Evolutionary conservation across 2,113 vertebrate genomes (phyloP).

Genomic region (Colinus virginianus): DNA sequence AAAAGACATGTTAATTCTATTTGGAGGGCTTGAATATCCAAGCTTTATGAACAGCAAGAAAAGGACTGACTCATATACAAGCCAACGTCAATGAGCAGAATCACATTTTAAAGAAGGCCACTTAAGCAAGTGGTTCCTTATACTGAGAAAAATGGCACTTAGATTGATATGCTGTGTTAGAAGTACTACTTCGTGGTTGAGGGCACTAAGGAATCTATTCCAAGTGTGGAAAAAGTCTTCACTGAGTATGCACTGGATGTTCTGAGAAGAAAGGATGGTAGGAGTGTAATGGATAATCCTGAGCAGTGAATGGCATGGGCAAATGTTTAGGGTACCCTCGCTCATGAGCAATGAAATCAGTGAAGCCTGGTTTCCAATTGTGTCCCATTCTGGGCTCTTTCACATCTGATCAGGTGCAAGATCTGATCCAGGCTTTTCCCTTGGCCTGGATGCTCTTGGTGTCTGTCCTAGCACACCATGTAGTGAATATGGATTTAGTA

Average conservation of each 20-base stretch:
- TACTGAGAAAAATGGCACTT: background rate
- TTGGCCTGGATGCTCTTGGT: background rate
- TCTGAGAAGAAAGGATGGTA: background rate
- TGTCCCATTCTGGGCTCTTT: background rate
- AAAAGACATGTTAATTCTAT: background rate
- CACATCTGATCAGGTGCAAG: background rate
- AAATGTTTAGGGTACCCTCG: background rate
- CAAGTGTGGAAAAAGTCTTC: background rate
- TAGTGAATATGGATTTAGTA: background rate
- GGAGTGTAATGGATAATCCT: background rate
- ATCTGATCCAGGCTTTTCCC: background rate
- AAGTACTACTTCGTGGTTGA: background rate
- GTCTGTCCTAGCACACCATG: background rate
- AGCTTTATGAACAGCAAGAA: background rate
- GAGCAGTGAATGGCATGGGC: background rate
- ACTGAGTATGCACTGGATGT: background rate
- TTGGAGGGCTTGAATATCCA: background rate
- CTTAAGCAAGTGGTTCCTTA: background rate
- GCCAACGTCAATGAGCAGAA: background rate
- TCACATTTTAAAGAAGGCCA: background rate
- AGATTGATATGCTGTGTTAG: background rate
- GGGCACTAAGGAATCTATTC: background rate
- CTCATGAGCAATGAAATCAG: background rate
- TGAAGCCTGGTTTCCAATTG: background rate
- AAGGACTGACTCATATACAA: background rate